Conservation (phyloP, 1,140 invertebrate species). For the Ganaspis sp. region DNA sequence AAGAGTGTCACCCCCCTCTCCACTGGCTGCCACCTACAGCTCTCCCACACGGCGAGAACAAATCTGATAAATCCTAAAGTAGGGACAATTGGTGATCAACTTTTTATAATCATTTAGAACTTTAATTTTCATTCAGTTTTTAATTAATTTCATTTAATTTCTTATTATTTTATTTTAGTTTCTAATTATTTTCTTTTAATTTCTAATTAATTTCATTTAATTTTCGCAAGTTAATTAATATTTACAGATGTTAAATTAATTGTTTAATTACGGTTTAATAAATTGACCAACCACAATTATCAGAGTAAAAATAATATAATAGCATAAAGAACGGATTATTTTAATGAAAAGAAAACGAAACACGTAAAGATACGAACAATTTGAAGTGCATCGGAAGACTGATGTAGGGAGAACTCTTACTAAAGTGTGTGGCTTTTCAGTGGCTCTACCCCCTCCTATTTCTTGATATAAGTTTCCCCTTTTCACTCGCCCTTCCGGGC, state of each 20-base stretch:
- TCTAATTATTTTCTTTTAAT: too few relatives aligned
- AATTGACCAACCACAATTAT: background rate
- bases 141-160: background rate
- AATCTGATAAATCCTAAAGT: constrained; percentile 3
- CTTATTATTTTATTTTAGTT: too few relatives aligned
- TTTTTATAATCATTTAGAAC: background rate
- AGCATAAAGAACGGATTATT: constrained; percentile 28
- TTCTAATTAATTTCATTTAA: too few relatives aligned
- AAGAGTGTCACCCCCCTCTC: background rate
- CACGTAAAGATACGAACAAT: constrained; percentile 52
- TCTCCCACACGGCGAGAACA: background rate
- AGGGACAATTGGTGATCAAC: background rate
- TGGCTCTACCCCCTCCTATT: constrained; percentile 38
- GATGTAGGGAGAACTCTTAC: constrained; percentile 54
- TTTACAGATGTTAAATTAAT: too few relatives aligned
- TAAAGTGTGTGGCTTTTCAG: constrained; percentile 56
- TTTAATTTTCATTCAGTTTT: background rate
- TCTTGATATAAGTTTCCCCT: background rate
- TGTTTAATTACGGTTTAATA: too few relatives aligned
- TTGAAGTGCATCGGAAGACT: constrained; percentile 66
- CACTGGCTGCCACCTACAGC: background rate
- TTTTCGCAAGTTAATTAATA: too few relatives aligned
- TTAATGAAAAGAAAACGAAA: constrained; percentile 1
- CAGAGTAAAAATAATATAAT: too few relatives aligned
- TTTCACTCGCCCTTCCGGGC: constrained; percentile 38